Evolutionary conservation across 2,888 invertebrate species (phyloP).

Genomic region (Seira musarum): DNA sequence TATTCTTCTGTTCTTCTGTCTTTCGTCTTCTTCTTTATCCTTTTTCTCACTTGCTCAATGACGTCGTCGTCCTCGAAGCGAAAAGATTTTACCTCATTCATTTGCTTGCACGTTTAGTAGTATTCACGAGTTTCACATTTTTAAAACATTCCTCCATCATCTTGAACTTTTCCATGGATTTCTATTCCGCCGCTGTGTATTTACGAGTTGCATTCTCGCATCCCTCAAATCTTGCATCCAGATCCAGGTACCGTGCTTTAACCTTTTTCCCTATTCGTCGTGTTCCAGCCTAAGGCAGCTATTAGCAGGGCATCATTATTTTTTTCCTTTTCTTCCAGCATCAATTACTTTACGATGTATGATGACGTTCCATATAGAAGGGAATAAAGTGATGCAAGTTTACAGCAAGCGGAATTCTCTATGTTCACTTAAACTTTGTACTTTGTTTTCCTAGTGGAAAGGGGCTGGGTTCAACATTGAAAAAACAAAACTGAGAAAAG

Average conservation of each 20-base stretch:
- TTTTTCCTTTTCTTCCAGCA: background rate
- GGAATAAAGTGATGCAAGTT: background rate
- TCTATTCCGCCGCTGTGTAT: background rate
- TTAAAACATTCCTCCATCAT: background rate
- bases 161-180: background rate
- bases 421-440: constrained; percentile 7
- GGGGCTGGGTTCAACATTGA: background rate
- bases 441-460: constrained; percentile 1
- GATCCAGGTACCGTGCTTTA: too few relatives aligned
- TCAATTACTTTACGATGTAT: background rate
- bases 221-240: background rate
- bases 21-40: constrained; percentile 9
- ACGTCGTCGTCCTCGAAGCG: background rate
- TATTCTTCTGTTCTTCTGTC: constrained; percentile 18
- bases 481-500: constrained; percentile 6
- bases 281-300: background rate
- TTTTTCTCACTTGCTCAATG: background rate
- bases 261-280: background rate
- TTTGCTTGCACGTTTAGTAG: background rate
- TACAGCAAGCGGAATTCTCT: background rate
- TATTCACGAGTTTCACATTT: background rate
- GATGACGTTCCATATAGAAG: background rate
- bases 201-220: background rate
- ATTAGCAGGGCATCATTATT: background rate
- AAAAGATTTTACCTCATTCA: background rate